Evolutionary conservation across 2,797 vertebrate species (phyloP), one percentile per base, ranked within the genome.

Genomic region (Acanthopagrus latus): DNA sequence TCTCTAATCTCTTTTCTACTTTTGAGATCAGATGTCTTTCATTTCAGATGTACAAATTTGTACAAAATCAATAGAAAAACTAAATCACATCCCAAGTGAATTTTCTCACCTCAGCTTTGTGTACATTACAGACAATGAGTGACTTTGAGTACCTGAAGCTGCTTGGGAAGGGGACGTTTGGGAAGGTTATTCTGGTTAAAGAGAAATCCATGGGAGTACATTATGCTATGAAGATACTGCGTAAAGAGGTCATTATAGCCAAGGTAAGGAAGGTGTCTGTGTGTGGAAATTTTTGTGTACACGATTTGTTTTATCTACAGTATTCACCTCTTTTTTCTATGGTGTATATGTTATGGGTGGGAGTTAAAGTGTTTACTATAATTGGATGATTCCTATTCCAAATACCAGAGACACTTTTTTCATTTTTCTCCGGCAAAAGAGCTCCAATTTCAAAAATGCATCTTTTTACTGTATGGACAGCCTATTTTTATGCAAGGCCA

Each of bases 71-170:
- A 10, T 21, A 52, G 7, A 18, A 56, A 17, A 7, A 8, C 23
- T 9, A 57, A 33, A 46, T 58, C 20, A 1, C 2, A 33, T 21
- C 16, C 46, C 12, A 14, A 1, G 43, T 75, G 2, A 55, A 20
- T 52, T 57, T 18, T 66, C 8, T n/a, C 7, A 9, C 8, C 0
- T 29, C 0, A 3, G 3, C 11, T 16, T 43, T 73, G 4, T 78
- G 13, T 74, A 1, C 18, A 58, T 81, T 64, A 8, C 92, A 98
- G 97, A 97, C 94, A 0, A 97, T 98, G 97, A 96, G 91, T 14
- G 96, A 97, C 87, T 98, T 98, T 13, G 97, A 98, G 84, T 98
- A 98, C 93, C 95, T 97, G 80, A 98, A 97, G 87, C 95, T 98
- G 41, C 93, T 98, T 54, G 97, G 97, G 3, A 98, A 97, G 46